Evolutionary conservation across 1,140 invertebrate genomes (phyloP).

Genomic region (Drosophila nigromelanica): DNA sequence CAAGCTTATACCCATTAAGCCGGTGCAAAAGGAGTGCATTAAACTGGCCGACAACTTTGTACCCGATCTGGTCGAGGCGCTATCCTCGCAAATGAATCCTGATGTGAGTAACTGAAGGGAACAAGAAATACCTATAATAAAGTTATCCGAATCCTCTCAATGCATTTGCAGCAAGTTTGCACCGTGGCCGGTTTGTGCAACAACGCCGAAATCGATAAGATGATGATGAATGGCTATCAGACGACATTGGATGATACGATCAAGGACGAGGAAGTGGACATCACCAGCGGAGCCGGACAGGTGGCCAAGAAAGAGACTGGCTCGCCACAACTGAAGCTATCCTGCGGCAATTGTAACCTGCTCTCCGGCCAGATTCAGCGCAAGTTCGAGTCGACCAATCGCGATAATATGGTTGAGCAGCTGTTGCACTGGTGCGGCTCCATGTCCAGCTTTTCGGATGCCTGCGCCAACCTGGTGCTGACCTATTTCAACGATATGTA

Average conservation of each 20-base stretch:
- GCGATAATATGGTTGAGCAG: slow-evolving; percentile 86
- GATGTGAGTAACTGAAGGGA: slow-evolving; percentile 83
- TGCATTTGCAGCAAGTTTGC: slow-evolving; percentile 87
- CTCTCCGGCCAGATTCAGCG: slow-evolving; percentile 85
- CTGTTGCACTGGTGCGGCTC: slow-evolving; percentile 87
- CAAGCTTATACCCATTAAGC: slow-evolving; percentile 90
- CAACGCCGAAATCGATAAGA: slow-evolving; percentile 88
- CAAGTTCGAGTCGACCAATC: slow-evolving; percentile 85
- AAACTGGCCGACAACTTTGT: slow-evolving; percentile 93
- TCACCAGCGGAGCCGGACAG: slow-evolving; percentile 19
- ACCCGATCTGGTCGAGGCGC: slow-evolving; percentile 93
- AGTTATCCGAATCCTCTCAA: neutral
- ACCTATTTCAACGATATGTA: slow-evolving; percentile 90
- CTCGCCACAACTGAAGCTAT: slow-evolving; percentile 43
- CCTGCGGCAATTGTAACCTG: slow-evolving; percentile 86
- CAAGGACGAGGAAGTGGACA: slow-evolving; percentile 52
- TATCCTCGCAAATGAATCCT: slow-evolving; percentile 94
- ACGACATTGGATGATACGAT: slow-evolving; percentile 55
- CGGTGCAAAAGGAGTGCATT: slow-evolving; percentile 91
- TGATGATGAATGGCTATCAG: slow-evolving; percentile 84
- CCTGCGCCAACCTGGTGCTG: slow-evolving; percentile 89
- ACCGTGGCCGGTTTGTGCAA: slow-evolving; percentile 95
- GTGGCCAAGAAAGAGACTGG: slow-evolving; percentile 31
- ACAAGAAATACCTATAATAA: neutral
- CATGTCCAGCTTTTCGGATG: slow-evolving; percentile 90